These are phyloP conservation scores for Alligator mississippiensis DNA, from an alignment of 2,113 vertebrate genomes.

Conservation along the genomic window DNA sequence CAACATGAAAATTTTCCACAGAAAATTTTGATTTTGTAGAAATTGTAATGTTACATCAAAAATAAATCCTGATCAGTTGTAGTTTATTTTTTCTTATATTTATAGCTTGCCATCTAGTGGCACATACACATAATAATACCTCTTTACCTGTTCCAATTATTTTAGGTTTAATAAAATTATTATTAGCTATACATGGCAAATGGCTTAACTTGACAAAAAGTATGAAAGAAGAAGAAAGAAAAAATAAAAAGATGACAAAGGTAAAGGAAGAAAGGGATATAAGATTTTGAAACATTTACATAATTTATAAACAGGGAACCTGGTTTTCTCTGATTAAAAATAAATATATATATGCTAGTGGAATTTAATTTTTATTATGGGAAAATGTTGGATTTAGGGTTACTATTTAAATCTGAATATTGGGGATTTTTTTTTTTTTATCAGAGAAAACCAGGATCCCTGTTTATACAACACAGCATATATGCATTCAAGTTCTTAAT, in stretches of 20 bases:
- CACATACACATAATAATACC: not conserved
- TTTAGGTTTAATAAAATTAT: not conserved
- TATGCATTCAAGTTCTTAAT: not conserved
- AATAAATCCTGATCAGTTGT: not conserved
- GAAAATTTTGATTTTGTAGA: not conserved
- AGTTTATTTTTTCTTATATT: not conserved
- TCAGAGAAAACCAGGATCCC: too few species aligned
- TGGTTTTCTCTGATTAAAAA: too few species aligned
- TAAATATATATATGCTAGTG: too few species aligned
- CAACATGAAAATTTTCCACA: not conserved
- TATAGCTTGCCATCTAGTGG: not conserved
- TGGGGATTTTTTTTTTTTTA: too few species aligned
- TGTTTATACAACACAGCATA: too few species aligned
- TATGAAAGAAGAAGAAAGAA: not conserved
- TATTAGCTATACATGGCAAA: not conserved
- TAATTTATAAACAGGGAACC: not conserved
- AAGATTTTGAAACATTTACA: not conserved
- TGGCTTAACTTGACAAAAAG: not conserved
- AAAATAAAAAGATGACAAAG: too few species aligned
- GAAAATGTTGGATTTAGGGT: too few species aligned
- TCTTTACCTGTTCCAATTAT: not conserved
- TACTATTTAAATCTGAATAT: too few species aligned
- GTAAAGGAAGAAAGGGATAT: not conserved
- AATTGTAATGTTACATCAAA: not conserved
- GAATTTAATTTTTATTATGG: too few species aligned